Evolutionary conservation across 2,113 vertebrate species (phyloP).

Genomic region (Coptodon bakossiorum): DNA sequence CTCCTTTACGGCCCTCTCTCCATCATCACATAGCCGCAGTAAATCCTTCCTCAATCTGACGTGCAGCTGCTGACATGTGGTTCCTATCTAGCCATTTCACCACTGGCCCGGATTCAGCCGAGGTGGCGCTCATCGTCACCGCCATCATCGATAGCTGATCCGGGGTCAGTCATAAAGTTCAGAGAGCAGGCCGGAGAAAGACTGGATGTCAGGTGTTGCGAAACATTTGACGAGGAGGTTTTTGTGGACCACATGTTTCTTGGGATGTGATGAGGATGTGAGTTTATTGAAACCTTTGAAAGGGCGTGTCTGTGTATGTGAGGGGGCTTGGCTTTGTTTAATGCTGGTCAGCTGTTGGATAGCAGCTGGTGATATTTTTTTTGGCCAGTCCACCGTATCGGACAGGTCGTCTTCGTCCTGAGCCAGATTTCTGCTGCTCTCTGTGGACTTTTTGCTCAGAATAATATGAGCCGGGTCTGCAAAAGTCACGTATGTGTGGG

Average conservation of each 20-base stretch:
- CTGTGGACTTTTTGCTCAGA: constrained; percentile 3
- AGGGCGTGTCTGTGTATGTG: not conserved
- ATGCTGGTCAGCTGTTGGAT: constrained; percentile 17
- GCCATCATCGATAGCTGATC: not conserved
- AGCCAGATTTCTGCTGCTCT: not conserved
- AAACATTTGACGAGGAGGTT: not conserved
- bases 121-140: not conserved
- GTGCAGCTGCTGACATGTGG: constrained; percentile 46
- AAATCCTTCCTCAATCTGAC: constrained; percentile 46
- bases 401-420: not conserved
- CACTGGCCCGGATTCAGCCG: not conserved
- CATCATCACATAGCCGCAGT: constrained; percentile 39
- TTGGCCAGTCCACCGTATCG: not conserved
- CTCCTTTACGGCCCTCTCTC: constrained; percentile 34
- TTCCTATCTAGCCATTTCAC: constrained; percentile 33
- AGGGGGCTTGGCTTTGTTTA: not conserved
- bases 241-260: not conserved
- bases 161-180: not conserved
- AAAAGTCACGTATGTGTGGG: not conserved
- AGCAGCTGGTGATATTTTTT: constrained; percentile 17
- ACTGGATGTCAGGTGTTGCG: not conserved
- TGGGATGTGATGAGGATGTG: not conserved
- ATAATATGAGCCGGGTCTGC: not conserved
- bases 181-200: not conserved
- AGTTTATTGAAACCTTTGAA: not conserved